phyloP scores from a whole-genome alignment of 2,797 vertebrate genomes.

The Falco berigora region DNA sequence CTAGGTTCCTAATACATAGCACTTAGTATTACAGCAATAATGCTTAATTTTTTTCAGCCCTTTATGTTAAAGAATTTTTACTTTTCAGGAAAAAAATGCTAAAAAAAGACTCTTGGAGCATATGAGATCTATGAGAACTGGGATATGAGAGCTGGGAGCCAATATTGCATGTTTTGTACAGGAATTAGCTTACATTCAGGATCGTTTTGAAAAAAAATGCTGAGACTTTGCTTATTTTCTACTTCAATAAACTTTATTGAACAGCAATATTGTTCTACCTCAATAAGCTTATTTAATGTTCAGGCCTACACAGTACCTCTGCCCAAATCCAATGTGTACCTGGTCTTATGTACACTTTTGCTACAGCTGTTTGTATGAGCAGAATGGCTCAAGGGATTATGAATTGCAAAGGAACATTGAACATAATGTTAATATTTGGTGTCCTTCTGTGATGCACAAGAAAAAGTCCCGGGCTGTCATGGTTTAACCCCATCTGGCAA shows the following conservation, averaged over 20 bases:
- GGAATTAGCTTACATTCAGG: background rate
- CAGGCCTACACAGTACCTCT: background rate
- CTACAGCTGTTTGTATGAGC: background rate
- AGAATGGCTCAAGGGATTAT: background rate
- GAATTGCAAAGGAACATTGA: background rate
- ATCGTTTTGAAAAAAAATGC: background rate
- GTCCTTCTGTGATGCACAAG: background rate
- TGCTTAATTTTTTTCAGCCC: background rate
- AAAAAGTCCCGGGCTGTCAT: background rate
- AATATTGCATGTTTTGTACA: background rate
- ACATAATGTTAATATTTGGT: conserved; percentile 10
- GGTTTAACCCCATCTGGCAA: too few species aligned
- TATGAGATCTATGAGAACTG: background rate
- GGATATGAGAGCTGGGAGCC: background rate
- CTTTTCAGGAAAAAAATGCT: background rate
- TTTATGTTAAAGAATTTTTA: background rate
- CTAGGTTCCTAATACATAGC: background rate
- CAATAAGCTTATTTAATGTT: conserved; percentile 52
- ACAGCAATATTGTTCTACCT: conserved; percentile 10
- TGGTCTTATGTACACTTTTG: background rate
- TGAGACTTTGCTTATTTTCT: conserved; percentile 55
- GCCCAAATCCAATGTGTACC: background rate
- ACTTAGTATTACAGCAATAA: background rate
- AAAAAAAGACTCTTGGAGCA: background rate
- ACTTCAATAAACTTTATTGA: conserved; percentile 55